Percentiles rank a stretch among this genome's conserved stretches.
phyloP scores from a whole-genome alignment of 53 echinoderm and acorn worm species.

The Zoroaster sp. region DNA sequence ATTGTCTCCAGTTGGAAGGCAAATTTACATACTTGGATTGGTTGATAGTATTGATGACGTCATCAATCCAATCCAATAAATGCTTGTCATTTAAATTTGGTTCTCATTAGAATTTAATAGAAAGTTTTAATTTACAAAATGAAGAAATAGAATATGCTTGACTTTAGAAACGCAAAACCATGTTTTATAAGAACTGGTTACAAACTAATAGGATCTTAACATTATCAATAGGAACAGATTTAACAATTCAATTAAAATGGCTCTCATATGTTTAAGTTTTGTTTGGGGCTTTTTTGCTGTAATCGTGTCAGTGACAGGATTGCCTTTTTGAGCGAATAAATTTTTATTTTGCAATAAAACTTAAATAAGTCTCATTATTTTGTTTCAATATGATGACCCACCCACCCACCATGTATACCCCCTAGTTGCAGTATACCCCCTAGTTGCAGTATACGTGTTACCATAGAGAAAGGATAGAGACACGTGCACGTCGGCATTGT shows the following conservation, averaged over 20 bases:
- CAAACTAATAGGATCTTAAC: not conserved
- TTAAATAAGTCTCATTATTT: not conserved
- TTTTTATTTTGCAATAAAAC: conserved; percentile 68
- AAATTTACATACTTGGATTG: not conserved
- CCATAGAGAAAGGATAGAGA: too few species aligned
- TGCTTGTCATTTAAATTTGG: not conserved
- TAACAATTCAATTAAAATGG: not conserved
- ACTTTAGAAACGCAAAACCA: not conserved
- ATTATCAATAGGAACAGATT: not conserved
- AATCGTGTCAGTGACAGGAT: conserved; percentile 45
- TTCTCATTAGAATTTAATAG: not conserved
- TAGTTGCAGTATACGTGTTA: too few species aligned
- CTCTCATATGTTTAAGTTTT: conserved; percentile 5
- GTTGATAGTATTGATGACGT: not conserved
- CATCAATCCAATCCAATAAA: not conserved
- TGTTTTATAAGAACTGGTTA: not conserved
- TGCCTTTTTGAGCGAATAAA: conserved; percentile 62
- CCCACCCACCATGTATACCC: not conserved
- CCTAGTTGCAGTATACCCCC: not conserved
- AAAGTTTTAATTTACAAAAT: too few species aligned
- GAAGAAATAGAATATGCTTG: not conserved
- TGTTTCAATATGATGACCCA: not conserved
- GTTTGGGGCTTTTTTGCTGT: conserved; percentile 51
- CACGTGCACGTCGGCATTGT: too few species aligned
- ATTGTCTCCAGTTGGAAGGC: not conserved